Evolutionary conservation across 2,113 vertebrate genomes (phyloP).

Genomic region (Oryzias melastigma): DNA sequence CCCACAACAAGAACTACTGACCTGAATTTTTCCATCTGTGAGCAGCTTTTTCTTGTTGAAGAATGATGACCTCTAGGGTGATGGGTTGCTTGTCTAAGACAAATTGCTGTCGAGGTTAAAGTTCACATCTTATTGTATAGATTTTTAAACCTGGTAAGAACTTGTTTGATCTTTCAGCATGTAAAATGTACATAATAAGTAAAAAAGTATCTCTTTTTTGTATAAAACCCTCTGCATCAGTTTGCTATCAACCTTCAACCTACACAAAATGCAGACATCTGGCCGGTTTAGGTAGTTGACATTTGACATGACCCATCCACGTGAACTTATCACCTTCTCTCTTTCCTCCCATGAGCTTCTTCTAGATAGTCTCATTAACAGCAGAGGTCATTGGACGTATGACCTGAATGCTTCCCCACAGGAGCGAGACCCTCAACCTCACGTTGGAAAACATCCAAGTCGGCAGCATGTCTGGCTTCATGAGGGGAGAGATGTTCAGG

Average conservation of each 20-base stretch:
- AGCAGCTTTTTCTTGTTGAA: no score
- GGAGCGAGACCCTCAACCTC: conserved; percentile 30
- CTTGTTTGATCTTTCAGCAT: no score
- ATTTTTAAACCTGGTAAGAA: no score
- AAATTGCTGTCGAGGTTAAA: no score
- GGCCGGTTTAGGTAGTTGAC: conserved; percentile 2
- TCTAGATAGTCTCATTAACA: conserved; percentile 44
- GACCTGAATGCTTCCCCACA: conserved; percentile 47
- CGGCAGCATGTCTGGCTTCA: conserved; percentile 32
- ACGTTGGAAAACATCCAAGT: conserved; percentile 59
- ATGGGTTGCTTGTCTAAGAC: no score
- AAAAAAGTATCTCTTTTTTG: not conserved
- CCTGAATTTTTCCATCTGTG: no score
- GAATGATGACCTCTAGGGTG: no score
- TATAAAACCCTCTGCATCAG: not conserved
- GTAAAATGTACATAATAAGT: not conserved
- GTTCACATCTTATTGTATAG: no score
- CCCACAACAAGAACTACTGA: no score
- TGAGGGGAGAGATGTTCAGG: conserved; percentile 34
- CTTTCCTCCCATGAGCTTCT: conserved; percentile 10
- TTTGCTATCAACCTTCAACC: not conserved
- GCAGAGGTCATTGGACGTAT: conserved; percentile 46
- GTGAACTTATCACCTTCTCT: conserved; percentile 6
- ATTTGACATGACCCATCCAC: conserved; percentile 32
- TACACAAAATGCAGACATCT: conserved; percentile 21